phyloP scores from a whole-genome alignment of 1,140 invertebrate genomes.

The Venturia canescens region DNA sequence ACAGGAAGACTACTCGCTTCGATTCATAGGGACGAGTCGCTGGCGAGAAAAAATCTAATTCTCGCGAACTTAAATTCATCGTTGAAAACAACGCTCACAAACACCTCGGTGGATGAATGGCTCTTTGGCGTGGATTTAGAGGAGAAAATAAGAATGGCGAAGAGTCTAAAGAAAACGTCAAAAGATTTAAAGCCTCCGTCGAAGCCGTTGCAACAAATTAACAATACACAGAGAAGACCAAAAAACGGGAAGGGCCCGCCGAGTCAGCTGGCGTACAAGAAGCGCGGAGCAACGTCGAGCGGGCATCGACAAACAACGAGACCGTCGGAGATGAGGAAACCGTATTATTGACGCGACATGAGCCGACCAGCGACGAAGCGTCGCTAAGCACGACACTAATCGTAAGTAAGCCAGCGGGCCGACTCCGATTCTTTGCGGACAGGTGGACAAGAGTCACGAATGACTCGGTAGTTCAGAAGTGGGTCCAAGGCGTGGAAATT shows the following conservation, averaged over 20 bases:
- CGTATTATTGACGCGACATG: not conserved
- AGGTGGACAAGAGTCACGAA: slow-evolving; percentile 19
- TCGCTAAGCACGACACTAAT: slow-evolving; percentile 5
- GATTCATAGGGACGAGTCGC: slow-evolving; percentile 28
- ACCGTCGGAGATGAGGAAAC: not conserved
- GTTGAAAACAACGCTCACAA: slow-evolving; percentile 10
- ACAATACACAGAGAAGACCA: slow-evolving; percentile 6
- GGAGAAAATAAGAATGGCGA: slow-evolving; percentile 20
- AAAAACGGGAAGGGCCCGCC: slow-evolving; percentile 40
- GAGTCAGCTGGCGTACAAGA: not conserved
- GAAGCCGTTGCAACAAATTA: not conserved
- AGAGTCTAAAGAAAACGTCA: slow-evolving; percentile 9
- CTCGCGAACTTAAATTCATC: slow-evolving; percentile 31
- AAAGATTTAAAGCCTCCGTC: slow-evolving; percentile 19
- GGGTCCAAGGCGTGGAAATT: slow-evolving; percentile 31
- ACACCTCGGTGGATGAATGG: slow-evolving; percentile 24
- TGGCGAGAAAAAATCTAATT: slow-evolving; percentile 30
- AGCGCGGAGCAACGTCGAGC: slow-evolving; percentile 21
- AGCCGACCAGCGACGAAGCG: slow-evolving; percentile 5
- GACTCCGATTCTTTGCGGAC: not conserved
- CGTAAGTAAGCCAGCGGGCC: slow-evolving; percentile 27
- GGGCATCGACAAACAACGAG: slow-evolving; percentile 16
- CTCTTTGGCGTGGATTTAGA: slow-evolving; percentile 32
- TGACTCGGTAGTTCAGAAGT: not conserved
- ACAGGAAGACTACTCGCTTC: slow-evolving; percentile 29